phyloP scores from a whole-genome alignment of 2,888 invertebrate species.

The Salpingus planirostris region DNA sequence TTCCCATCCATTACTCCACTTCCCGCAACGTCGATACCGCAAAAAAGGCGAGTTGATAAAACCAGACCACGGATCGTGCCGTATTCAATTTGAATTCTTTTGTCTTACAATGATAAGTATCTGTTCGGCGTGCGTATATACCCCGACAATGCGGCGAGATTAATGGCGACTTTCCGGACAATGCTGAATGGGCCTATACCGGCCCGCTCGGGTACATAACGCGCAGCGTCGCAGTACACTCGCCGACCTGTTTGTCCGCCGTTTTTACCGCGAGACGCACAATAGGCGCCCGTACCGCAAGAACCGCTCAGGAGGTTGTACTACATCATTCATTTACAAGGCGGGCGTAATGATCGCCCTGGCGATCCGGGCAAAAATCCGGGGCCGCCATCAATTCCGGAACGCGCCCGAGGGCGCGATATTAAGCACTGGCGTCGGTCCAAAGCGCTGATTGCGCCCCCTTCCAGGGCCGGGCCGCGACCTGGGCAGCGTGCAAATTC shows the following conservation, averaged over 20 bases:
- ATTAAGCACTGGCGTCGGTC: too few relatives aligned
- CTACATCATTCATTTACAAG: conserved; percentile 1
- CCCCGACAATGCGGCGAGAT: conserved; percentile 29
- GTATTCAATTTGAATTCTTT: conserved; percentile 35
- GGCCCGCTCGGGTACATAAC: conserved; percentile 6
- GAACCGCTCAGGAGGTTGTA: conserved; percentile 3
- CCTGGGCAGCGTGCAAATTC: too few relatives aligned
- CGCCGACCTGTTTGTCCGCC: conserved; percentile 9
- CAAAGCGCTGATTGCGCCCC: too few relatives aligned
- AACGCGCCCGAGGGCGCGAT: too few relatives aligned
- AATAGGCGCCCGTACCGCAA: conserved; percentile 4
- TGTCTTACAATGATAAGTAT: conserved; percentile 34
- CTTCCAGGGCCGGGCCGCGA: too few relatives aligned
- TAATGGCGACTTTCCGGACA: conserved; percentile 29
- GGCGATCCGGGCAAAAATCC: too few relatives aligned
- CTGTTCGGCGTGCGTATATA: conserved; percentile 23
- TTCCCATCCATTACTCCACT: too few relatives aligned
- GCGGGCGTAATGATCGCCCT: neutral
- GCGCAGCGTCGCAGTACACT: conserved; percentile 16
- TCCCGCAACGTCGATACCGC: neutral
- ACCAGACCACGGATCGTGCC: conserved; percentile 19
- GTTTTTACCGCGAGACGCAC: conserved; percentile 1
- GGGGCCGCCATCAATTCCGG: too few relatives aligned
- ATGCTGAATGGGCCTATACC: conserved; percentile 23
- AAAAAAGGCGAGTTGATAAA: conserved; percentile 13